Evolutionary conservation across 2,113 vertebrate genomes (phyloP).

Genomic region (Misgurnus mizolepis): DNA sequence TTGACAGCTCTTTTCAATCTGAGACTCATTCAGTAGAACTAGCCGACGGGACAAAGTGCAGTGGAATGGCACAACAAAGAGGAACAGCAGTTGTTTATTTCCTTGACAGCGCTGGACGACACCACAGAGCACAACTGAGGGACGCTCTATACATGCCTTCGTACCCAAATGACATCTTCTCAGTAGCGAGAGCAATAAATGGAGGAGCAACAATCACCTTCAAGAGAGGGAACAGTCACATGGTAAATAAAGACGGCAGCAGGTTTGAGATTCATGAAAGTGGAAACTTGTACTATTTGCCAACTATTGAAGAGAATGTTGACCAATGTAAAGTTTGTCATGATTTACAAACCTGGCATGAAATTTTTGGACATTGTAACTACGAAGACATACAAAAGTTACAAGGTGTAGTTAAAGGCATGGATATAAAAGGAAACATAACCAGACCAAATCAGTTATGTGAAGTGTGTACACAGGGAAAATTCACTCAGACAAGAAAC

Average conservation of each 20-base stretch:
- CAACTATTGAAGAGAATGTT: too few relatives aligned
- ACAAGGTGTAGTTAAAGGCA: not conserved
- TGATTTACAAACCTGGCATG: too few relatives aligned
- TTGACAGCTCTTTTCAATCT: too few relatives aligned
- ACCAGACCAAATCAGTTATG: not conserved
- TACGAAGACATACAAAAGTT: conserved; percentile 39
- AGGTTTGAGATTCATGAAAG: too few relatives aligned
- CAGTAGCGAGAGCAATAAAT: too few relatives aligned
- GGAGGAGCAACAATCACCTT: too few relatives aligned
- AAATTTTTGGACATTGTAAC: conserved; percentile 11
- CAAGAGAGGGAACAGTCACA: too few relatives aligned
- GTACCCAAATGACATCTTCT: conserved; percentile 7
- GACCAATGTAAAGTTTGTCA: too few relatives aligned
- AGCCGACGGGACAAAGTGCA: too few relatives aligned
- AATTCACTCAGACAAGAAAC: conserved; percentile 1
- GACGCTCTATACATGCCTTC: conserved; percentile 41
- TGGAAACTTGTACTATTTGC: too few relatives aligned
- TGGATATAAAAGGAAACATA: not conserved
- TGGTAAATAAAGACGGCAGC: too few relatives aligned
- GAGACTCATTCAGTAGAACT: too few relatives aligned
- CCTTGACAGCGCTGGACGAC: not conserved
- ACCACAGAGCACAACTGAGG: conserved; percentile 11
- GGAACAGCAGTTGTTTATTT: not conserved
- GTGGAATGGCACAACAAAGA: conserved; percentile 37
- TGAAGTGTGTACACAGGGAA: not conserved